These are phyloP conservation scores for Vanessa cardui DNA, from an alignment of 2,888 invertebrate species.

Conservation along the genomic window DNA sequence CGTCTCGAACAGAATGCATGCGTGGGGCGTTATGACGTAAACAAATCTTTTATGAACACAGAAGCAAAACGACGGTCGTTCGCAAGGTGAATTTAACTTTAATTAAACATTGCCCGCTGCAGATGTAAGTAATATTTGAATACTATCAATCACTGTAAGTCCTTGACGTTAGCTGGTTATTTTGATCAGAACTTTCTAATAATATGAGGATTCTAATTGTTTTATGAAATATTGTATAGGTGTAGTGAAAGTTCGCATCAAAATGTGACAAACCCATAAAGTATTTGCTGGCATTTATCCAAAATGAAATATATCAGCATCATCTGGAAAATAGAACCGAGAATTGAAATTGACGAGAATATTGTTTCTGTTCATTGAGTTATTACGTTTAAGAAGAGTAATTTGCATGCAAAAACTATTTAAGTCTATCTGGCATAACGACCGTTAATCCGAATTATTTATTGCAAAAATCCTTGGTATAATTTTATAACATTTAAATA, in stretches of 20 bases:
- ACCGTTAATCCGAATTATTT: no score
- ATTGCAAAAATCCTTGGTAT: no score
- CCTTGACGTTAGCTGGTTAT: neutral
- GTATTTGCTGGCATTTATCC: neutral
- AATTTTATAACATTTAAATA: no score
- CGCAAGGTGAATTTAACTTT: constrained; percentile 39
- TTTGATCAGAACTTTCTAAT: no score
- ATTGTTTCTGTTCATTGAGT: no score
- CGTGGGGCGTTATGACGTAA: constrained; percentile 46
- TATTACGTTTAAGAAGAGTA: no score
- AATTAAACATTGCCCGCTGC: constrained; percentile 11
- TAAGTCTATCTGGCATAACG: no score
- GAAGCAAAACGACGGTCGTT: constrained; percentile 39
- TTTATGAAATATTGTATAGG: neutral
- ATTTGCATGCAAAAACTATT: no score
- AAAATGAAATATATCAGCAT: neutral
- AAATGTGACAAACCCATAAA: neutral
- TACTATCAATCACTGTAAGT: constrained; percentile 1
- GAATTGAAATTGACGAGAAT: no score
- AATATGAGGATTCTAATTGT: neutral
- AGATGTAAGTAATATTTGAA: constrained; percentile 17
- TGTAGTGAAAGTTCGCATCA: neutral
- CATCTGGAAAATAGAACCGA: no score
- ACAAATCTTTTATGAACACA: constrained; percentile 42
- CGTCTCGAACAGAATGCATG: constrained; percentile 43